Percentiles rank a stretch among this genome's conserved stretches.
Evolutionary conservation across 2,113 vertebrate genomes (phyloP).

Genomic region (Cyprinodon variegatus): DNA sequence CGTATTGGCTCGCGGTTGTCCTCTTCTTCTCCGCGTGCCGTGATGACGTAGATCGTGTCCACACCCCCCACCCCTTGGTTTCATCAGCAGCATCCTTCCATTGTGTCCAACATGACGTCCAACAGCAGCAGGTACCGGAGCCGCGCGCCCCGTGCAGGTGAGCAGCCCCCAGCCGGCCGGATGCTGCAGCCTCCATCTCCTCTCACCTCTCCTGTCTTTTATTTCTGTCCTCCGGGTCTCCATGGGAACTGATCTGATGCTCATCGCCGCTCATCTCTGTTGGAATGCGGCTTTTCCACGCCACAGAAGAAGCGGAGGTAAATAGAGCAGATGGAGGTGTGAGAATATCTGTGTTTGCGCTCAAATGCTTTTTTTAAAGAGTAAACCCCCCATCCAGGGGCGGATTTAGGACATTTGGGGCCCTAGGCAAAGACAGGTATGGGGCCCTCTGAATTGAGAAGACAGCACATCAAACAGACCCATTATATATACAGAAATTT

Average conservation of each 20-base stretch:
- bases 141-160: conserved; percentile 68
- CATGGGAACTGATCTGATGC: not conserved
- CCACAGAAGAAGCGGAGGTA: conserved; percentile 63
- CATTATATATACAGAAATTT: too few relatives aligned
- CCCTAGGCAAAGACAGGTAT: too few relatives aligned
- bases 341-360: not conserved
- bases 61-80: conserved; percentile 10
- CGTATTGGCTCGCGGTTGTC: not conserved
- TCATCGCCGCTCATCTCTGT: conserved; percentile 6
- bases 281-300: conserved; percentile 31
- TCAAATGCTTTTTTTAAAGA: too few relatives aligned
- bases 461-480: too few relatives aligned
- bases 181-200: not conserved
- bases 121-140: conserved; percentile 70
- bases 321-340: conserved; percentile 13
- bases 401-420: too few relatives aligned
- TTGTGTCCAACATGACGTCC: conserved; percentile 59
- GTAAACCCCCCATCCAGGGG: not conserved
- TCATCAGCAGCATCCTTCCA: not conserved
- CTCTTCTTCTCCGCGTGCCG: not conserved
- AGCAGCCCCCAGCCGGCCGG: conserved; percentile 7
- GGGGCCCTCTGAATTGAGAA: too few relatives aligned
- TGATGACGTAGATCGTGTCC: not conserved
- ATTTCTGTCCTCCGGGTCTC: not conserved
- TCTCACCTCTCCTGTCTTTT: not conserved